Evolutionary conservation across 2,113 vertebrate species (phyloP).

Genomic region (Coptodon bakossiorum): DNA sequence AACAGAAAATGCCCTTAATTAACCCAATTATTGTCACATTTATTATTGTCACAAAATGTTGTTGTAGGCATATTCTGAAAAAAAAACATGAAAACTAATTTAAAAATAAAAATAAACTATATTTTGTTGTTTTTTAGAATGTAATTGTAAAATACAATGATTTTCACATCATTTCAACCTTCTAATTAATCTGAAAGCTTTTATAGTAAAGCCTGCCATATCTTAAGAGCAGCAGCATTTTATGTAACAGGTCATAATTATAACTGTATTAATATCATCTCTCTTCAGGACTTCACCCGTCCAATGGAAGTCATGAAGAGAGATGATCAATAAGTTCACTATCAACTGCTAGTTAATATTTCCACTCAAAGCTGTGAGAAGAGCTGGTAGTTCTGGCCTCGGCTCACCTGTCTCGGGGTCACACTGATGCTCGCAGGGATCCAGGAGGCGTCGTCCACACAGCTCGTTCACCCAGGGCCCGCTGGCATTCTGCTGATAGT

Average conservation of each 20-base stretch:
- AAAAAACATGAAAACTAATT: neutral
- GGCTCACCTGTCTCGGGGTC: conserved; percentile 88
- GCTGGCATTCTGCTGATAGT: conserved; percentile 96
- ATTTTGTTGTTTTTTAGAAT: neutral
- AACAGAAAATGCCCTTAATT: neutral
- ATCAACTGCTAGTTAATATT: neutral
- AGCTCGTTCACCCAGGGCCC: conserved; percentile 93
- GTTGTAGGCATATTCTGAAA: neutral
- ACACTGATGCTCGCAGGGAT: conserved; percentile 96
- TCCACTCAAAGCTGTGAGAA: neutral
- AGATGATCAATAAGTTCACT: accelerated
- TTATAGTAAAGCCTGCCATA: accelerated
- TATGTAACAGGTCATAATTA: neutral
- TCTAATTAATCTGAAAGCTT: neutral
- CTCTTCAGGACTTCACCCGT: neutral
- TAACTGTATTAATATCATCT: neutral
- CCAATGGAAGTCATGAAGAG: neutral
- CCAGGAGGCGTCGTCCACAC: conserved; percentile 88
- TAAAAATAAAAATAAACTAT: neutral
- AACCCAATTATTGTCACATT: accelerated
- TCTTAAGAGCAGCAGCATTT: neutral
- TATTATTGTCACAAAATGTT: neutral
- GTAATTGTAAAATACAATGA: neutral
- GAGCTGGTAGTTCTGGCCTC: neutral
- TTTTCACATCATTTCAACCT: neutral